Base-by-base conservation (phyloP, 2,113 vertebrate genomes). In the Gobiocypris rarus region DNA sequence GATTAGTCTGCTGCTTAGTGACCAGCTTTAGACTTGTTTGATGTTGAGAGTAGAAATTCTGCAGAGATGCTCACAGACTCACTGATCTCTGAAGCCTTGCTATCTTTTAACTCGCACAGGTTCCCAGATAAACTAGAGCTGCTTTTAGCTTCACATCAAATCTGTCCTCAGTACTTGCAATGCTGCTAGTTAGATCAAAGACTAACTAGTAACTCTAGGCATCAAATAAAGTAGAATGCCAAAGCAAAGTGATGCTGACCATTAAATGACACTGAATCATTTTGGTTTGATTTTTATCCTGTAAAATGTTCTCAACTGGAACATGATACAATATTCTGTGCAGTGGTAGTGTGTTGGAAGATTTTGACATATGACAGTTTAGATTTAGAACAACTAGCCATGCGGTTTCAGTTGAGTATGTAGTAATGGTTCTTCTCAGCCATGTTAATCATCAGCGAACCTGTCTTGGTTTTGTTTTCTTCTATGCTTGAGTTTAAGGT, bases 1-100 rank as follows among this genome's bases (percentile, higher is more conserved):
- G 85, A 89, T 88, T 88, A 89, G 41, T 75, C 82, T 34, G 48
- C 73, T 84, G 78, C 83, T 86, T 87, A 86, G 83, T 86, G 83
- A 84, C 75, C 71, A 69, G 73, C 84, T 86, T 87, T 87, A 78
- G 63, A 50, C 76, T 41, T 15, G 43, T 87, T 87, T 89, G 80
- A 89, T 83, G 87, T 86, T 50, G 63, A 52, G 69, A 38, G 73
- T 43, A 34, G 70, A 86, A 87, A 84, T 58, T 67, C 82, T 59
- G 81, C 83, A 61, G 73, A 85, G 74, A 54, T 82, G 43, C 63
- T 38, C 56, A 48, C 43, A 50, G 54, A 41, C 69, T 43, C 45
- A 45, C 69, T 41, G 56, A 86, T 76, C 82, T 83, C 70, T 34
- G 52, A 84, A 75, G 54, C 65, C 9, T 3, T 41, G 52, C 70